A percentile compares a stretch with the other conserved stretches of the same genome.
These are phyloP conservation scores for Burhinus oedicnemus DNA, from an alignment of 2,113 vertebrate genomes.

Conservation along the genomic window DNA sequence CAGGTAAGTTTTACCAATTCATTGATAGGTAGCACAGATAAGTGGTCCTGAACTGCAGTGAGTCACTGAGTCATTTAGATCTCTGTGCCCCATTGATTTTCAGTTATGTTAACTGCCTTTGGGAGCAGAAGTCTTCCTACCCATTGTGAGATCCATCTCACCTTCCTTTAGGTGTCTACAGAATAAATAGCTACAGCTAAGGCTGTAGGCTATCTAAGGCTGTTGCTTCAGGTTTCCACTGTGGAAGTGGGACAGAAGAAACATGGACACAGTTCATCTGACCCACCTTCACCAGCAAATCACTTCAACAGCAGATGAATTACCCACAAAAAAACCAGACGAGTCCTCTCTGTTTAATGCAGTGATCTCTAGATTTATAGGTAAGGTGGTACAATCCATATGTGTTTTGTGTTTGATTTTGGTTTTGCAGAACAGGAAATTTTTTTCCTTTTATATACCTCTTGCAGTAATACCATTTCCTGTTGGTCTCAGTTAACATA, in stretches of 20 bases:
- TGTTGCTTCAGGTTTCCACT: not conserved
- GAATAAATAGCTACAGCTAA: not conserved
- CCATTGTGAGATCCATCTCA: not conserved
- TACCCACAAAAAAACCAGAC: not conserved
- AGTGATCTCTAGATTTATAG: not conserved
- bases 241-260: not conserved
- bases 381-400: not conserved
- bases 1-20: not conserved
- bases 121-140: not conserved
- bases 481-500: not conserved
- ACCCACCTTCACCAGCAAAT: not conserved
- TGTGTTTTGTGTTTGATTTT: not conserved
- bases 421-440: not conserved
- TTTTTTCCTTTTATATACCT: not conserved
- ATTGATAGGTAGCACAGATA: too few species aligned
- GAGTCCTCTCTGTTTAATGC: not conserved
- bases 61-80: not conserved
- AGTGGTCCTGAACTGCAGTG: not conserved
- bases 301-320: not conserved
- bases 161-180: not conserved
- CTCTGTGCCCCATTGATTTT: not conserved
- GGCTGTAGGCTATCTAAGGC: not conserved
- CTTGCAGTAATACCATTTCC: not conserved
- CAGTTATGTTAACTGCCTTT: not conserved
- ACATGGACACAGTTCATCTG: not conserved